Evolutionary conservation across 2,888 invertebrate genomes (phyloP).

Genomic region (Archaeoteleia sp.): DNA sequence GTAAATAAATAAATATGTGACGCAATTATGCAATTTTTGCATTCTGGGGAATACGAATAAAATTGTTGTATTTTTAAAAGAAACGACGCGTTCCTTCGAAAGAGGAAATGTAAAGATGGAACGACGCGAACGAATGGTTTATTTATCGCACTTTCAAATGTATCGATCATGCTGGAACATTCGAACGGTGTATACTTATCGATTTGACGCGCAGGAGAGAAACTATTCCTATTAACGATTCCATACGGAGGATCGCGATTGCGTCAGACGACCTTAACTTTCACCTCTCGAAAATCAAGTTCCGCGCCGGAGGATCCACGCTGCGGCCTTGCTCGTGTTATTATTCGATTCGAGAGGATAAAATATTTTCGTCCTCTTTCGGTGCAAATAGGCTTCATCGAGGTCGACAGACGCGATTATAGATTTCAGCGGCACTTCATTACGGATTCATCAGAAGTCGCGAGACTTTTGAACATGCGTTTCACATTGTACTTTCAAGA

Average conservation of each 20-base stretch:
- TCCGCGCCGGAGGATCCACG: constrained; percentile 41
- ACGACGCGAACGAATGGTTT: too few relatives aligned
- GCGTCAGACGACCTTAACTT: constrained; percentile 56
- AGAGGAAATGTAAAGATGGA: too few relatives aligned
- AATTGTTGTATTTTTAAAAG: too few relatives aligned
- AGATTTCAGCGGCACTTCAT: constrained; percentile 4
- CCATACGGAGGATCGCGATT: constrained; percentile 30
- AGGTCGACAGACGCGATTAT: constrained; percentile 32
- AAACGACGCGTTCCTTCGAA: too few relatives aligned
- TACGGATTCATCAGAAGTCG: background rate
- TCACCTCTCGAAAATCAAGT: constrained; percentile 55
- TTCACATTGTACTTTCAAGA: background rate
- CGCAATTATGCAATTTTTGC: too few relatives aligned
- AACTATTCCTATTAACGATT: constrained; percentile 42
- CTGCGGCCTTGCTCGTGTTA: constrained; percentile 51
- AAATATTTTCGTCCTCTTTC: constrained; percentile 29
- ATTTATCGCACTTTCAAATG: too few relatives aligned
- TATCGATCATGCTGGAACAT: too few relatives aligned
- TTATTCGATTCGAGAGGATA: constrained; percentile 25
- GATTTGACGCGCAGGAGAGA: constrained; percentile 30
- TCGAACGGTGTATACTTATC: background rate
- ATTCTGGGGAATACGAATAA: too few relatives aligned
- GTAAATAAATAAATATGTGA: too few relatives aligned
- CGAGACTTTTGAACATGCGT: background rate
- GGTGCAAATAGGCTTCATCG: constrained; percentile 29